Base-by-base conservation (phyloP, 2,888 invertebrate genomes). In the Synanthedon formicaeformis region DNA sequence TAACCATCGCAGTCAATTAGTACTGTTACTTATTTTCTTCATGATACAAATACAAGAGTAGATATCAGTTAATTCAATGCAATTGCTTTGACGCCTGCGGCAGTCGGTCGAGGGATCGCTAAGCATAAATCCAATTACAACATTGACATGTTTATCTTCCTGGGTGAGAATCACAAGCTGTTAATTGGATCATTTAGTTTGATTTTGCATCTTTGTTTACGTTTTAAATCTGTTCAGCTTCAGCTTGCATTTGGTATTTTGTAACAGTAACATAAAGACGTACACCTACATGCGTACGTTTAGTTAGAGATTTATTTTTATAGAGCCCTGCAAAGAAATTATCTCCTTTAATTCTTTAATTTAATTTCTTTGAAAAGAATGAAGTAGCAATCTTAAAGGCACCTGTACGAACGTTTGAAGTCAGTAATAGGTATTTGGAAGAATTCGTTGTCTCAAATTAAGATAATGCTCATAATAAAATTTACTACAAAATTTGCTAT, bases 141-240 rank as follows among this genome's bases (percentile, higher is more conserved):
- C 60, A 66, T 65, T 67, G 68, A 69, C 63, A 63, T 64, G 62
- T 69, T 65, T 65, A 66, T 66, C 63, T 65, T 61, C 64, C 60
- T 55, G 50, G 50, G 54, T 54, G 52, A 54, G 51, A 45, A 56
- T 56, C 54, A 59, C 53, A 60, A 55, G 56, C 62, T 59, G 60
- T 59, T 68, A 62, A 61, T 66, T 61, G 59, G 56, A 55, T 58
- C 63, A 60, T 62, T 67, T 63, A 57, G 59, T 62, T 65, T 65
- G 60, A 58, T 59, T 65, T 60, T 60, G 57, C 59, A 58, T 62
- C 59, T 59, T 51, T 60, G 54, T 57, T 60, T 59, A 54, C 52
- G 16, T 49, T 45, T 49, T 49, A 49, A 49, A 49, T 11, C 49
- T 49, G 45, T 45, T 45, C 14, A 45, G 12, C 45, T 1, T 45